These are phyloP conservation scores for Carabus problematicus DNA, from an alignment of 2,888 invertebrate species.

Conservation along the genomic window DNA sequence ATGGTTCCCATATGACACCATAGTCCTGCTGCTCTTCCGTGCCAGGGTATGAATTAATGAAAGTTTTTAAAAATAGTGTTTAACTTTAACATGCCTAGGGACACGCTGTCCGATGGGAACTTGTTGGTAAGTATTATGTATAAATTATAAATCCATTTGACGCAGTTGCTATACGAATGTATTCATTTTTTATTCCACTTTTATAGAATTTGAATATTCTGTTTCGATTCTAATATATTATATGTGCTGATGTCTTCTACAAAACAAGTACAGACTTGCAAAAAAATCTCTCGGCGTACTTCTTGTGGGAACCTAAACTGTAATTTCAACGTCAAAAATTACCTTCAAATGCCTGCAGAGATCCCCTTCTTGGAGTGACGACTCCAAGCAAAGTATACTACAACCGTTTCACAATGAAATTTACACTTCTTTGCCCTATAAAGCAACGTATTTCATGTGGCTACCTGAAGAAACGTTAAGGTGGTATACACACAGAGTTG, in stretches of 20 bases:
- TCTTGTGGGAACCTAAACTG: conserved; percentile 37
- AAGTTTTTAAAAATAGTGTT: no score
- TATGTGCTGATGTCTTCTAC: no score
- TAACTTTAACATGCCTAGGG: no score
- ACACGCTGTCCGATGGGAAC: no score
- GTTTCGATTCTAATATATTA: no score
- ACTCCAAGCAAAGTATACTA: conserved; percentile 21
- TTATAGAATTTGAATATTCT: no score
- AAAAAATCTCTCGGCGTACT: conserved; percentile 1
- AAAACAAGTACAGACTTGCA: not conserved
- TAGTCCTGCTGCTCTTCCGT: no score
- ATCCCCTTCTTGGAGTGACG: conserved; percentile 28
- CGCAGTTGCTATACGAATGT: no score
- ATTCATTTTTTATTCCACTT: no score
- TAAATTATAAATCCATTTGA: no score
- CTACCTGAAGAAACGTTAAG: conserved; percentile 1
- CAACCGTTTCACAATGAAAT: conserved; percentile 9
- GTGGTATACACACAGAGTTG: conserved; percentile 11
- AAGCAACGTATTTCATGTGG: not conserved
- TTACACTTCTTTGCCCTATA: conserved; percentile 10
- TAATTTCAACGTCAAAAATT: conserved; percentile 37
- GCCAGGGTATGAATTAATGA: no score
- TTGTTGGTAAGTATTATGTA: no score
- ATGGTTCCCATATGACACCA: conserved; percentile 34
- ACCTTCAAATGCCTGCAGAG: conserved; percentile 21